Evolutionary conservation across 2,797 vertebrate genomes (phyloP).

Genomic region (Gastrophryne carolinensis): DNA sequence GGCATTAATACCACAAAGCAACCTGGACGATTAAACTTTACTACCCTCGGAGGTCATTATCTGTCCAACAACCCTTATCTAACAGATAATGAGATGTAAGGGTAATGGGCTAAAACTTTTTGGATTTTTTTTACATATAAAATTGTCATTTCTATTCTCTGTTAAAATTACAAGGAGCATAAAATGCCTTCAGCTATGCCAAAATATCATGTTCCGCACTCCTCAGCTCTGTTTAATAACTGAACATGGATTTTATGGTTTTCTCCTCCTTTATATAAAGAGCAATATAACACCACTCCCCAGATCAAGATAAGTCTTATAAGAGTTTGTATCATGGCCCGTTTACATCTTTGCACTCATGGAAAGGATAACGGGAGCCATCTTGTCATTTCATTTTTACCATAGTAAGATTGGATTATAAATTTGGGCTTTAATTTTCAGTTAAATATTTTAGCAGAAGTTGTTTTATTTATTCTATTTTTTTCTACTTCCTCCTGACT

Average conservation of each 20-base stretch:
- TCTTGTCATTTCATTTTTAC: background rate
- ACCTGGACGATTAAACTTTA: slow-evolving; percentile 47
- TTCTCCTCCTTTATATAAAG: slow-evolving; percentile 8
- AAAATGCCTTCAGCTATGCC: background rate
- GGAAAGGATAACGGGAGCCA: background rate
- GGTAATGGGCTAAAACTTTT: slow-evolving; percentile 51
- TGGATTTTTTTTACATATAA: slow-evolving; percentile 42
- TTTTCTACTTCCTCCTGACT: too few species aligned
- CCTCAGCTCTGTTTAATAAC: slow-evolving; percentile 18
- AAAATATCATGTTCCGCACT: slow-evolving; percentile 26
- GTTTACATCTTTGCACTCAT: background rate
- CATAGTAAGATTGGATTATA: background rate
- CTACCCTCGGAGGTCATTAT: slow-evolving; percentile 40
- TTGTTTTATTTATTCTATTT: too few species aligned
- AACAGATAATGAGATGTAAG: slow-evolving; percentile 43
- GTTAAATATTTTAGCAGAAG: too few species aligned
- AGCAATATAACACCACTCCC: background rate
- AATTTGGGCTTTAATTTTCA: too few species aligned
- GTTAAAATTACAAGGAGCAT: slow-evolving; percentile 33
- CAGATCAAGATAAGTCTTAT: background rate
- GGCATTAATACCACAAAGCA: slow-evolving; percentile 41
- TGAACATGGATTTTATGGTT: slow-evolving; percentile 20
- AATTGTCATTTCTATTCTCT: slow-evolving; percentile 19
- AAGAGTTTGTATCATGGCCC: background rate
- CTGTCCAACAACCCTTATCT: slow-evolving; percentile 43